A percentile compares a stretch with the other conserved stretches of the same genome.
phyloP scores from a whole-genome alignment of 1,140 invertebrate genomes.

The Drosophila simulans region DNA sequence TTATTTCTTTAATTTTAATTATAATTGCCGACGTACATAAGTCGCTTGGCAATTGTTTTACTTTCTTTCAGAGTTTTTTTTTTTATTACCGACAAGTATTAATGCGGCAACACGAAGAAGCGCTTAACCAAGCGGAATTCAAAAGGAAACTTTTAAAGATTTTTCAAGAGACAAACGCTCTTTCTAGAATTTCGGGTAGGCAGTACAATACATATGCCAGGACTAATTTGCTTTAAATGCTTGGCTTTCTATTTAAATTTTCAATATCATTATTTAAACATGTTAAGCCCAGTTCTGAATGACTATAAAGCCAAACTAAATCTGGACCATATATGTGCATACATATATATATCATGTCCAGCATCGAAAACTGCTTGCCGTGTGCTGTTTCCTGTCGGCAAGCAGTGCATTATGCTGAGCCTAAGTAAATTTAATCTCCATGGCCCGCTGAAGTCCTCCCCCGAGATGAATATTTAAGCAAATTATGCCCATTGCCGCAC shows the following conservation, averaged over 20 bases:
- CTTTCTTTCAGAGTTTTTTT: not conserved
- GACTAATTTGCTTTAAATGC: not conserved
- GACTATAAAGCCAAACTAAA: too few species aligned
- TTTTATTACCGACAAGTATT: not conserved
- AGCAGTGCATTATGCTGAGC: constrained; percentile 36
- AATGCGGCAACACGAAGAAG: not conserved
- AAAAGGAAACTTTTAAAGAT: not conserved
- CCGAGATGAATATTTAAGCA: constrained; percentile 52
- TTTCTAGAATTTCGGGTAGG: not conserved
- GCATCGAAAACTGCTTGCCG: not conserved
- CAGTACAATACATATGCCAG: too few species aligned
- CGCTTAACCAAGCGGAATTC: too few species aligned
- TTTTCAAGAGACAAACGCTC: not conserved
- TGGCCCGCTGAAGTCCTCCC: constrained; percentile 24
- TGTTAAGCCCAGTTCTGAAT: too few species aligned
- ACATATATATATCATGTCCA: too few species aligned
- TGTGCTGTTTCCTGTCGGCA: not conserved
- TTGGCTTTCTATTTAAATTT: too few species aligned
- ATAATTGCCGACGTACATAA: constrained; percentile 44
- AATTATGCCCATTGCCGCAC: constrained; percentile 27
- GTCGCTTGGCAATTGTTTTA: constrained; percentile 39
- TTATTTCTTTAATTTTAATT: constrained; percentile 3
- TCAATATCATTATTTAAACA: too few species aligned
- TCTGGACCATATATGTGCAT: not conserved
- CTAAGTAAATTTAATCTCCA: constrained; percentile 34